Evolutionary conservation across 2,888 invertebrate species (phyloP).

Genomic region (Mythimna loreyi): DNA sequence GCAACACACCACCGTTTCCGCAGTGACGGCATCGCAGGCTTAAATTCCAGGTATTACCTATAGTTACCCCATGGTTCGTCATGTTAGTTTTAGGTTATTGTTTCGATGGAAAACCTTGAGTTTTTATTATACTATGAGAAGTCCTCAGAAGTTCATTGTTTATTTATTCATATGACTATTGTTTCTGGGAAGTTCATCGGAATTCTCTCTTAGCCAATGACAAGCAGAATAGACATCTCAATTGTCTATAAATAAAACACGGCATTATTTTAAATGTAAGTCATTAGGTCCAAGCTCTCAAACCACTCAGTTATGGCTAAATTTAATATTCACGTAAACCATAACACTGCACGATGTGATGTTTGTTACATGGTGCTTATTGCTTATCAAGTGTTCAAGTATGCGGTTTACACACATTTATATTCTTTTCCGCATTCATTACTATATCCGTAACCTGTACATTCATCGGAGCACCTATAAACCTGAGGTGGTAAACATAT

Average conservation of each 20-base stretch:
- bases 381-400: slow-evolving; percentile 32
- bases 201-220: slow-evolving; percentile 26
- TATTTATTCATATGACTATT: slow-evolving; percentile 13
- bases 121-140: not conserved
- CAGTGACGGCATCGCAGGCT: slow-evolving; percentile 68
- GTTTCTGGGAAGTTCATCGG: slow-evolving; percentile 26
- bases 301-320: slow-evolving; percentile 1
- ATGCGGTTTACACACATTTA: slow-evolving; percentile 38
- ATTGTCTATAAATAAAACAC: slow-evolving; percentile 20
- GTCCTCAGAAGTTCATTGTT: slow-evolving; percentile 31
- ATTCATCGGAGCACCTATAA: slow-evolving; percentile 22
- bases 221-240: not conserved
- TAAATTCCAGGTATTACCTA: slow-evolving; percentile 61
- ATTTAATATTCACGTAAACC: slow-evolving; percentile 9
- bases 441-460: slow-evolving; percentile 36
- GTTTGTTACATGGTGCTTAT: slow-evolving; percentile 6
- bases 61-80: slow-evolving; percentile 51
- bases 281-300: slow-evolving; percentile 1
- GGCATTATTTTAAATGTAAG: not conserved
- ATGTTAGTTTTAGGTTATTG: slow-evolving; percentile 37
- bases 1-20: slow-evolving; percentile 69
- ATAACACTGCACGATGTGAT: slow-evolving; percentile 16
- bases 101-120: slow-evolving; percentile 36
- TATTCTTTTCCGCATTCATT: slow-evolving; percentile 52
- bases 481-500: slow-evolving; percentile 22